Base-by-base conservation (phyloP, 1,140 invertebrate species). In the Mesaphorura yosii region DNA sequence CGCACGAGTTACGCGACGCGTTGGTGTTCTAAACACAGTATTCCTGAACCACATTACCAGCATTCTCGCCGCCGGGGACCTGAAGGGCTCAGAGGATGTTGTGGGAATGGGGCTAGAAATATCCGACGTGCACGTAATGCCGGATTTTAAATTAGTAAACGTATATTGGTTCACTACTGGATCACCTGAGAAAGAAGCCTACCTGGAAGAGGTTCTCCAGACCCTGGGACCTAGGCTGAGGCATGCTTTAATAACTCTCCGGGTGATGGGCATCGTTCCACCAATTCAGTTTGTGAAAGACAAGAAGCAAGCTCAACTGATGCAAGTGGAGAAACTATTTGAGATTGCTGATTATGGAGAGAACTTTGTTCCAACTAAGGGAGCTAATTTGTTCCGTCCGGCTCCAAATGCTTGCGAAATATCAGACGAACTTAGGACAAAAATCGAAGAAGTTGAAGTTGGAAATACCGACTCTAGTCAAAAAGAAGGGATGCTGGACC, bases 41-140 rank as follows among this genome's bases (percentile, higher is more conserved):
- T 86, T 86, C 60, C 86, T 86, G 82, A 76, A 77, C 63, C 70
- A 83, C 41, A 78, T 86, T 17, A 83, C 82, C 1, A 83, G 85
- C 62, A 65, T 84, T 10, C 73, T 87, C 73, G 74, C 81, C 2
- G 80, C 80, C 3, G 81, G 80, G 1, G 76, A 79, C 58, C 68
- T 78, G 19, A n/a, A n/a, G n/a, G 31, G 10, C 10, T 69, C 76
- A 4, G 64, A 73, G 23, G 64, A 75, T 29, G 65, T 86, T 53
- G 34, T 76, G n/a, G 78, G 78, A 3, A 69, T 70, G 58, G 76
- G 76, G 7, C 74, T 86, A 53, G 79, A 86, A 71, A 77, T 87
- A 55, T 75, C 77, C 10, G 71, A 71, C 61, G 77, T 86, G 0
- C 73, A 76, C 64, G 68, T 86, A 14, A 68, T 75, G 2, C 66